Evolutionary conservation across 2,113 vertebrate species (phyloP), one percentile per base, ranked within the genome.

Genomic region (Catharus minimus): DNA sequence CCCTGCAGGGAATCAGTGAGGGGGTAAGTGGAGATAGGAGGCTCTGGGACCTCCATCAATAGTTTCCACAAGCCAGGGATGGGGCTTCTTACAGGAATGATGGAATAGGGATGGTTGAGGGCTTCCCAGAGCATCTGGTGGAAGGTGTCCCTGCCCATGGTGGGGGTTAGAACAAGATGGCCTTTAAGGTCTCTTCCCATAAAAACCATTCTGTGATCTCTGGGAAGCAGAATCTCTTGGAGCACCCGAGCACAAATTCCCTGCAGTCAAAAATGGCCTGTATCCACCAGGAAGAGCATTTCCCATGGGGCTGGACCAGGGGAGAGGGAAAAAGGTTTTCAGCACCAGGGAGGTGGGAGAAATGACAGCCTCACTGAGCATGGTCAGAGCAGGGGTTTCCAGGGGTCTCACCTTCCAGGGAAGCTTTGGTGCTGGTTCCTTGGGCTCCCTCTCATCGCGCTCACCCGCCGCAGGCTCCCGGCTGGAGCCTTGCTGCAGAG

Each of bases 391-490:
- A 43, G 52, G 39, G 44, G 4, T 21, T 75, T 27, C 5, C 36
- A 32, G 26, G 60, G 53, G 19, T 89, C 97, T 92, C 82, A 98
- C 98, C 96, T 98, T 98, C 97, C 98, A 97, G 43, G 97, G 95
- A 50, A 90, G 76, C 44, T 97, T 98, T 0, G 92, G 90, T 0
- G 69, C 95, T 8, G 94, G 33, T 22, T 97, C 97, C 95, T 96
- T 93, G 20, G 87, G 78, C 69, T 95, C 94, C 53, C 94, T 96
- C 64, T 95, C 97, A 15, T 97, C 96, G 11, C 89, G 56, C 49
- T 98, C 98, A 9, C 93, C 95, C 1, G 38, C 61, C 0, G 43
- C 69, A 22, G 88, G 93, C 47, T 98, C 98, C 50, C 78, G 92
- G 5, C 22, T 3, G 0, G 96, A 13, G 1, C 96, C 97, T 44